These are phyloP conservation scores for Choristoneura rosaceana DNA, from an alignment of 2,888 invertebrate species.

Conservation along the genomic window DNA sequence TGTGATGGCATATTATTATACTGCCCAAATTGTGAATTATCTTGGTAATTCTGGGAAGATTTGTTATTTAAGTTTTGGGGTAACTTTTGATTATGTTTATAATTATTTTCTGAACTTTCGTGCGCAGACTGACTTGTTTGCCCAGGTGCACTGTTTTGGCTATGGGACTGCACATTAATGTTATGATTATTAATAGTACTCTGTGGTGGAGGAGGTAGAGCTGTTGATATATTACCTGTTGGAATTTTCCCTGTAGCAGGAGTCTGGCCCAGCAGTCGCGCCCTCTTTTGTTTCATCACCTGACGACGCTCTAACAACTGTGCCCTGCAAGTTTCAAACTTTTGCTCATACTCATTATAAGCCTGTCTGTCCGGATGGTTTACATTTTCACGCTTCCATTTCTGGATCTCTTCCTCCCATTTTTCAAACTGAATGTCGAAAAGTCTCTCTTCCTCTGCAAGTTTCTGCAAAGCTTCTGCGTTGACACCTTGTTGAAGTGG, in stretches of 20 bases:
- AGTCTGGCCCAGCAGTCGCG: conserved; percentile 56
- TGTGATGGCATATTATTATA: conserved; percentile 47
- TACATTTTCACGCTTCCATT: conserved; percentile 96
- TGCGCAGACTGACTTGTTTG: conserved; percentile 43
- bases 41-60: conserved; percentile 50
- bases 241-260: conserved; percentile 52
- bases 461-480: conserved; percentile 71
- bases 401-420: conserved; percentile 96
- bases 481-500: conserved; percentile 54
- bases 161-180: conserved; percentile 46
- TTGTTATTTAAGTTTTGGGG: conserved; percentile 31
- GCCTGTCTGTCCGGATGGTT: conserved; percentile 96
- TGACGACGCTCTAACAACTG: conserved; percentile 92
- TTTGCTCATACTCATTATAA: conserved; percentile 93
- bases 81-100: conserved; percentile 25
- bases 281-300: conserved; percentile 90
- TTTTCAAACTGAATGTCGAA: conserved; percentile 95
- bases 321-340: conserved; percentile 93
- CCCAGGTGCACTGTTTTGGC: conserved; percentile 42
- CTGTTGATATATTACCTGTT: conserved; percentile 53
- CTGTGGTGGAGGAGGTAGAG: conserved; percentile 54
- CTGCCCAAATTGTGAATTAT: conserved; percentile 53
- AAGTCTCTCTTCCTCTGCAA: conserved; percentile 90
- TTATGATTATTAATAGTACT: conserved; percentile 50
- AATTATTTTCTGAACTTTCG: conserved; percentile 45